A percentile compares a stretch with the other conserved stretches of the same genome.
Conservation (phyloP, 1,140 invertebrate species). For the Chrysomallon squamiferum region DNA sequence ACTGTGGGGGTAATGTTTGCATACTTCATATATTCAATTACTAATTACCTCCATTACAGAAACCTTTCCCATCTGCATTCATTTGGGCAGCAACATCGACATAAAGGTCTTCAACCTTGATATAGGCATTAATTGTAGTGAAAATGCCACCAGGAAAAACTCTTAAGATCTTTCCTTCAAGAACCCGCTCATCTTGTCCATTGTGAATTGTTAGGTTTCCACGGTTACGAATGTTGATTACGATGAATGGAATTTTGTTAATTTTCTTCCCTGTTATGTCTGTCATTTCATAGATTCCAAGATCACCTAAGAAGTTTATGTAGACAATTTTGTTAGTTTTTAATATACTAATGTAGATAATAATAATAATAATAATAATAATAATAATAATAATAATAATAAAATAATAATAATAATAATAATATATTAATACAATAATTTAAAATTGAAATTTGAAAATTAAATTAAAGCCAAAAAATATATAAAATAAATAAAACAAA, state of each 20-base stretch:
- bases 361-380: too few species aligned
- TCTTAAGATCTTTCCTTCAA: slow-evolving; percentile 29
- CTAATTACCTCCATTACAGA: slow-evolving; percentile 34
- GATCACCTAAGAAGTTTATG: too few species aligned
- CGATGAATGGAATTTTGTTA: slow-evolving; percentile 35
- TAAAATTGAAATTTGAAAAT: too few species aligned
- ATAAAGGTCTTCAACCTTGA: slow-evolving; percentile 27
- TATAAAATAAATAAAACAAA: too few species aligned
- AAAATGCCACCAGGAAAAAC: slow-evolving; percentile 32
- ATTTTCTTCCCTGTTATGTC: slow-evolving; percentile 35
- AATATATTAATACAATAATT: too few species aligned
- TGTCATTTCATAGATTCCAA: slow-evolving; percentile 43
- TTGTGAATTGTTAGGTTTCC: slow-evolving; percentile 43
- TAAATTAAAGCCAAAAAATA: too few species aligned
- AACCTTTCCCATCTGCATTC: slow-evolving; percentile 34
- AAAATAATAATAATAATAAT: too few species aligned
- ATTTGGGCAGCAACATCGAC: slow-evolving; percentile 46
- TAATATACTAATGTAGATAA: too few species aligned
- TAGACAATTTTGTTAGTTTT: too few species aligned
- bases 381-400: slow-evolving; percentile 49
- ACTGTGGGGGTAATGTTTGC: too few species aligned
- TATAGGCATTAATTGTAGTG: slow-evolving; percentile 26
- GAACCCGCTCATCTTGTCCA: slow-evolving; percentile 21
- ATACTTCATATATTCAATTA: not conserved
- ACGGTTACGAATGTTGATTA: slow-evolving; percentile 46